These are phyloP conservation scores for Sandelia bainsii DNA, from an alignment of 2,797 vertebrate species.

Conservation along the genomic window DNA sequence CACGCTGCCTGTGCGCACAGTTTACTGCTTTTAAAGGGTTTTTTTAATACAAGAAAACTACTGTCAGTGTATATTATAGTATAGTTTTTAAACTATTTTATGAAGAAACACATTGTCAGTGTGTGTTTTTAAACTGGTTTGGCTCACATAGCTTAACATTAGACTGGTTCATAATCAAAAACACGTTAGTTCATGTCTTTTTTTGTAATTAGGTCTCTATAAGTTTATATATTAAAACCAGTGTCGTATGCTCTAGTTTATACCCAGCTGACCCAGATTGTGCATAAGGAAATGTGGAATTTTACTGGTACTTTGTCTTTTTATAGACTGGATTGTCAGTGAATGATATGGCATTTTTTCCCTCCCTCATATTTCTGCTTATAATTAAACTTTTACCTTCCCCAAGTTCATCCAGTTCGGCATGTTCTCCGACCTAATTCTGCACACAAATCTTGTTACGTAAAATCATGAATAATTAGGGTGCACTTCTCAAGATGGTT, in stretches of 20 bases:
- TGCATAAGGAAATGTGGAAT: background rate
- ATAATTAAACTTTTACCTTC: conserved; percentile 5
- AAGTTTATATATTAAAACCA: too few species aligned
- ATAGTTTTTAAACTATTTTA: background rate
- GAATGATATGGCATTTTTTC: background rate
- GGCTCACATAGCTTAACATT: too few species aligned
- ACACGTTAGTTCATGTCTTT: too few species aligned
- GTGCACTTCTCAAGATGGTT: conserved; percentile 9
- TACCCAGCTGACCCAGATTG: background rate
- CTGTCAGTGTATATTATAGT: background rate
- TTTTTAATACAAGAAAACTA: background rate
- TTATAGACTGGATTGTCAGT: background rate
- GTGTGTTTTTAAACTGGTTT: too few species aligned
- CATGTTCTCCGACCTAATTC: conserved; percentile 59
- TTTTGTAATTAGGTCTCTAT: too few species aligned
- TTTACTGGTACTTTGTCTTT: background rate
- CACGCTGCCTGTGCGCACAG: conserved; percentile 4
- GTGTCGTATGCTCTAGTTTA: background rate
- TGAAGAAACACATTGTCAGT: background rate
- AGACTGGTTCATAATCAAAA: too few species aligned
- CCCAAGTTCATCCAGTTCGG: conserved; percentile 8
- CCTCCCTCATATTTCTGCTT: background rate
- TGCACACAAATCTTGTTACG: conserved; percentile 53
- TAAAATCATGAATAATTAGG: conserved; percentile 67
- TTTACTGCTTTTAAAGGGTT: background rate